Conservation (phyloP, 2,888 invertebrate species). For the Eristalis pertinax region DNA sequence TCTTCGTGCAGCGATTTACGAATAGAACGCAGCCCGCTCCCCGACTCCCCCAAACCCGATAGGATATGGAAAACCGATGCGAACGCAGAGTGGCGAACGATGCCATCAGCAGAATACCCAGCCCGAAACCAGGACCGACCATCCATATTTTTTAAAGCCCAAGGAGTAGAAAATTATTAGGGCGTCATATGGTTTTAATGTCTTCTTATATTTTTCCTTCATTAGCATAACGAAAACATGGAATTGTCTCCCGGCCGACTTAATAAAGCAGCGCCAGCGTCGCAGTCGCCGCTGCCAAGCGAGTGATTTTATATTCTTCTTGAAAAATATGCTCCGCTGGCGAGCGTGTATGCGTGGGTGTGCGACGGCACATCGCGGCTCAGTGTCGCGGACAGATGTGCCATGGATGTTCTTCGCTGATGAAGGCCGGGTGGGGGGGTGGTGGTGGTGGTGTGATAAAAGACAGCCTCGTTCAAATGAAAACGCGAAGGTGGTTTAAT, state of each 20-base stretch:
- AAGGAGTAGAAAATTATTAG: slow-evolving; percentile 69
- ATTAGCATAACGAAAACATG: slow-evolving; percentile 72
- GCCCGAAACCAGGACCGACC: slow-evolving; percentile 38
- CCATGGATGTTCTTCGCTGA: slow-evolving; percentile 23
- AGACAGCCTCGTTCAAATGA: slow-evolving; percentile 56
- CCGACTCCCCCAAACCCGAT: not conserved
- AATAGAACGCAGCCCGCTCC: slow-evolving; percentile 19
- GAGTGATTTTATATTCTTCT: slow-evolving; percentile 69
- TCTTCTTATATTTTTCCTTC: slow-evolving; percentile 72
- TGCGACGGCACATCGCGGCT: slow-evolving; percentile 38
- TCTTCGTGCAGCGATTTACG: slow-evolving; percentile 63
- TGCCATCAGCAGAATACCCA: slow-evolving; percentile 5
- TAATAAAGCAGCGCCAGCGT: slow-evolving; percentile 63
- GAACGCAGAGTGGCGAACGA: slow-evolving; percentile 26
- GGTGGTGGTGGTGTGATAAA: slow-evolving; percentile 12
- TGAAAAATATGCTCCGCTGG: slow-evolving; percentile 52
- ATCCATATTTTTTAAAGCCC: slow-evolving; percentile 55
- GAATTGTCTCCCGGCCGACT: slow-evolving; percentile 68
- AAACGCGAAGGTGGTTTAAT: slow-evolving; percentile 69
- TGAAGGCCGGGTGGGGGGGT: not conserved
- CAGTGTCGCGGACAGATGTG: slow-evolving; percentile 57
- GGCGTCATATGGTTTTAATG: slow-evolving; percentile 73
- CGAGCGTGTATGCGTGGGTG: slow-evolving; percentile 3
- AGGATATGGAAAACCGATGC: slow-evolving; percentile 63
- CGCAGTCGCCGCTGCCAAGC: slow-evolving; percentile 20